phyloP scores from a whole-genome alignment of 2,888 invertebrate species.

The Pristionchus mayeri region DNA sequence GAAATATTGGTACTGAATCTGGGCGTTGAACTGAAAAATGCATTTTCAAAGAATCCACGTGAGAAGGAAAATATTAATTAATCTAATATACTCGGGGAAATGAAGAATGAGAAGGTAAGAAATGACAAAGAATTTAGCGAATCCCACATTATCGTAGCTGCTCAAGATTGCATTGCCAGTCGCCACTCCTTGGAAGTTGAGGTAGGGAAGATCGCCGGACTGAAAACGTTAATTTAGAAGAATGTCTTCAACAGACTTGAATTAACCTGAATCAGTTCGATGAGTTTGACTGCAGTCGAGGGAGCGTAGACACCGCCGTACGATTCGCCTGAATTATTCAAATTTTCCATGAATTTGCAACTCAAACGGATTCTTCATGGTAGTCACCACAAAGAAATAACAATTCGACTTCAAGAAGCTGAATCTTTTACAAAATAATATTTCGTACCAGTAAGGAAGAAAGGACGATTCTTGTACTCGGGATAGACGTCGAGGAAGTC shows the following conservation, averaged over 20 bases:
- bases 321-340: constrained; percentile 57
- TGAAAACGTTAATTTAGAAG: constrained; percentile 16
- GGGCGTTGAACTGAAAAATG: constrained; percentile 60
- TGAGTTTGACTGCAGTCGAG: constrained; percentile 60
- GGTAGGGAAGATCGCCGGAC: constrained; percentile 54
- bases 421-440: too few relatives aligned
- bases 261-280: constrained; percentile 62
- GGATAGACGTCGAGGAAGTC: constrained; percentile 78
- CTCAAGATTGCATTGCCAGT: constrained; percentile 71
- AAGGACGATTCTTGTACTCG: constrained; percentile 77
- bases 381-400: too few relatives aligned
- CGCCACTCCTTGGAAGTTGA: constrained; percentile 67
- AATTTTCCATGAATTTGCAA: too few relatives aligned
- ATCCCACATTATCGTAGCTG: constrained; percentile 48
- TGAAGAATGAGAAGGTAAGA: too few relatives aligned
- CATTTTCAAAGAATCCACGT: neutral
- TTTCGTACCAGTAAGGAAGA: constrained; percentile 73
- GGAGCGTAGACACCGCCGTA: constrained; percentile 68
- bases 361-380: too few relatives aligned
- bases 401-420: too few relatives aligned
- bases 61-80: neutral
- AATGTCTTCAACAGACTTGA: neutral
- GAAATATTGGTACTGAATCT: constrained; percentile 62
- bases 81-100: too few relatives aligned
- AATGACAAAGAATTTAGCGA: too few relatives aligned